phyloP scores from a whole-genome alignment of 2,113 vertebrate genomes.

The Phalacrocorax aristotelis region DNA sequence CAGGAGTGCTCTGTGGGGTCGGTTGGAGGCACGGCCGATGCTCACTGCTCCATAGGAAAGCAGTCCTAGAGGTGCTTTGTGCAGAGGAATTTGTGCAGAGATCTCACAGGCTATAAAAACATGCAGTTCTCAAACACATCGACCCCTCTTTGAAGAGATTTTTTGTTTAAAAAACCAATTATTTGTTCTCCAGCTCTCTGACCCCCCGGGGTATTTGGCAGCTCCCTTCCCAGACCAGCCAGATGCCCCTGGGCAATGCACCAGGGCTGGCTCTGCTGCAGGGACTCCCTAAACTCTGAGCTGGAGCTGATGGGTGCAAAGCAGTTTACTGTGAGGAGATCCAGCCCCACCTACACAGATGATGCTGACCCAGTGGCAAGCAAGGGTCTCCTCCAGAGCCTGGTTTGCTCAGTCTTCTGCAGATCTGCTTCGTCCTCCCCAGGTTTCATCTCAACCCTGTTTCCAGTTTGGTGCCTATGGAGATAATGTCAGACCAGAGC shows the following conservation, averaged over 20 bases:
- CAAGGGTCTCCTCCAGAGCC: not conserved
- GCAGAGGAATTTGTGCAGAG: not conserved
- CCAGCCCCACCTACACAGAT: not conserved
- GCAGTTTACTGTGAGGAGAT: not conserved
- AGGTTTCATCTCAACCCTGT: not conserved
- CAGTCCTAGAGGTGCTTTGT: not conserved
- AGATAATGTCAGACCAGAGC: not conserved
- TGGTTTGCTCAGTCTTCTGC: not conserved
- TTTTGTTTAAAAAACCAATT: not conserved
- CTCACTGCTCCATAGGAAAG: not conserved
- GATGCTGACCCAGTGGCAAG: not conserved
- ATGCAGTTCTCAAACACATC: not conserved
- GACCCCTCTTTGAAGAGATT: not conserved
- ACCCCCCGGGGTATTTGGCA: not conserved
- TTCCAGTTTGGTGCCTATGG: not conserved
- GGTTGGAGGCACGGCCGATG: rapidly evolving
- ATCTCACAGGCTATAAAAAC: not conserved
- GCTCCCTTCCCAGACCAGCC: not conserved
- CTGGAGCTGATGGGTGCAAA: not conserved
- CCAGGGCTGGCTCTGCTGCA: not conserved
- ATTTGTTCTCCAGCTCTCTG: not conserved
- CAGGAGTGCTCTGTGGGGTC: rapidly evolving
- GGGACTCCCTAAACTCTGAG: not conserved
- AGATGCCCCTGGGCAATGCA: rapidly evolving
- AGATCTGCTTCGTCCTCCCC: not conserved